phyloP scores from a whole-genome alignment of 2,888 invertebrate species.

The Drosophila borealis region DNA sequence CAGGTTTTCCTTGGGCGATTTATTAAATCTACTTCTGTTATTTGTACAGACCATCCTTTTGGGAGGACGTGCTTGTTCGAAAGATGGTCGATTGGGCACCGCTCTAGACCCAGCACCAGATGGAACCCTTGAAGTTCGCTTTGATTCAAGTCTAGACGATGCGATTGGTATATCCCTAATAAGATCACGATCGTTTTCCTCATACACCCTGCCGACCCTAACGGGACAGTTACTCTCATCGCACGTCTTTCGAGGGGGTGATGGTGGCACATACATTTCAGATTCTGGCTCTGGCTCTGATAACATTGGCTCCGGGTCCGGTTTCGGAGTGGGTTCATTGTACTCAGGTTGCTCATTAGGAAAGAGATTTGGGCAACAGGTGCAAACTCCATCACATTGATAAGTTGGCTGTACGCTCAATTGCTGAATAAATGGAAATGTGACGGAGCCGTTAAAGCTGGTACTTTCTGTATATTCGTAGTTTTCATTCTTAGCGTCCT shows the following conservation, averaged over 20 bases:
- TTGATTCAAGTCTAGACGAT: not conserved
- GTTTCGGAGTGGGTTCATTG: not conserved
- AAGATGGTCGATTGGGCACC: not conserved
- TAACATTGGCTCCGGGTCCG: no score
- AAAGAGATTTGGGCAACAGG: not conserved
- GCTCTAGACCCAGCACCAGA: not conserved
- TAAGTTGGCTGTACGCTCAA: not conserved
- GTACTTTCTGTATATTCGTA: no score
- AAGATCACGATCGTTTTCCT: no score
- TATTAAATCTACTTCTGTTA: not conserved
- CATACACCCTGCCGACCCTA: not conserved
- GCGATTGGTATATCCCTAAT: not conserved
- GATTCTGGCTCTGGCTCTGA: not conserved
- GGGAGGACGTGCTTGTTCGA: no score
- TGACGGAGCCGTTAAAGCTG: no score
- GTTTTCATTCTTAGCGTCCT: not conserved
- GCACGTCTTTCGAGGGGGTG: not conserved
- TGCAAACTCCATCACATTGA: not conserved
- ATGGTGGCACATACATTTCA: not conserved
- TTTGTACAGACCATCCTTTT: not conserved
- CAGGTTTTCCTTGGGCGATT: not conserved
- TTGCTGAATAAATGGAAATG: no score
- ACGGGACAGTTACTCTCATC: not conserved
- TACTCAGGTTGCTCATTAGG: not conserved
- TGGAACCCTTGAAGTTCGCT: not conserved